Conservation (phyloP, 2,113 vertebrate species). For the Xiphophorus couchianus region DNA sequence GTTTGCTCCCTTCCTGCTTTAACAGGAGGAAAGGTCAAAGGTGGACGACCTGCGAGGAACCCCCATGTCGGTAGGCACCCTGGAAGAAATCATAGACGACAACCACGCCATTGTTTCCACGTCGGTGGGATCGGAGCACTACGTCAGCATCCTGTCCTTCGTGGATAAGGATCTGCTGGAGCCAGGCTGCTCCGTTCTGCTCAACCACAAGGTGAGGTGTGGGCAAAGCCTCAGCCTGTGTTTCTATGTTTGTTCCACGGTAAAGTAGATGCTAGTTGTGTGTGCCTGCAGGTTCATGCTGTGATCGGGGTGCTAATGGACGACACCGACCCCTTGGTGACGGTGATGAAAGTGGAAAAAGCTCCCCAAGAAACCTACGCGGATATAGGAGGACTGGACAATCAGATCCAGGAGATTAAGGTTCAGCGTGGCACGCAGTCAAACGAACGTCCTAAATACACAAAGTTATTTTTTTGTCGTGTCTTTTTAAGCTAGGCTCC, state of each 20-base stretch:
- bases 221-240: background rate
- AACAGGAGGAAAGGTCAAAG: constrained; percentile 96
- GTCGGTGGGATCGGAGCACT: constrained; percentile 97
- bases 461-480: too few species aligned
- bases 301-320: constrained; percentile 98
- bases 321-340: constrained; percentile 96
- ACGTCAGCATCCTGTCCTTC: constrained; percentile 97
- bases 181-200: constrained; percentile 95
- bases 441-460: too few species aligned
- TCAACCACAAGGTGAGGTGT: constrained; percentile 92
- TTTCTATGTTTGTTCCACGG: too few species aligned
- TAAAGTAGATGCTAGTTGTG: background rate
- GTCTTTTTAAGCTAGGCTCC: too few species aligned
- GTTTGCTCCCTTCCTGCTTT: background rate
- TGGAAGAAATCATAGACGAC: constrained; percentile 99
- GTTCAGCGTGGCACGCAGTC: constrained; percentile 52
- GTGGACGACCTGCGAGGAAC: constrained; percentile 97
- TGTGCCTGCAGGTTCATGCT: constrained; percentile 88
- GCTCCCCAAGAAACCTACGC: constrained; percentile 97
- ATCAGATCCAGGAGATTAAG: constrained; percentile 99
- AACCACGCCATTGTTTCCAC: constrained; percentile 98
- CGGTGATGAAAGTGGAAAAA: constrained; percentile 99
- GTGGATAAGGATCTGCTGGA: constrained; percentile 98
- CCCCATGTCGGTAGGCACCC: constrained; percentile 96
- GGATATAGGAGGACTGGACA: constrained; percentile 96